Evolutionary conservation across 2,888 invertebrate species (phyloP), one percentile per base, ranked within the genome.

Genomic region (Napeogenes inachia): DNA sequence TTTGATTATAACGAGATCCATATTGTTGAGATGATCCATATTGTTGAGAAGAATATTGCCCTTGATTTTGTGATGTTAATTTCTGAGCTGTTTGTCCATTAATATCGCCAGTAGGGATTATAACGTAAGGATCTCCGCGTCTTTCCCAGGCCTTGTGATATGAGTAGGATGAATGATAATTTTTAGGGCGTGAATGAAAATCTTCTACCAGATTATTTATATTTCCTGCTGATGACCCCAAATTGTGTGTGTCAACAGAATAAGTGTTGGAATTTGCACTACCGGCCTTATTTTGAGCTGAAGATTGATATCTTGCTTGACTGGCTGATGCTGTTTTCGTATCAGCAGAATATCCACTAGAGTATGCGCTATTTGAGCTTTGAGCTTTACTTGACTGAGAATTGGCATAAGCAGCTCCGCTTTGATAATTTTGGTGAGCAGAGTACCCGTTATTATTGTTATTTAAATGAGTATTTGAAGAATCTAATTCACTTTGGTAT

Each of bases 81-180:
- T 74, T 78, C 70, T 83, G 82, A 8, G 82, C 79, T 53, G 74
- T 67, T 72, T 81, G 80, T 56, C 75, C 68, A 38, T 45, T 58
- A 60, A 68, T 67, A 54, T 74, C 77, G 67, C 68, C 73, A 32
- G 71, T 75, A n/a, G 90, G 91, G 68, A 79, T 74, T 46, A 91
- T 91, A 6, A 89, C 75, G 59, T 91, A 91, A 8, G 91, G 91
- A 70, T 89, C 90, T 32, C 91, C 91, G 71, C 87, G 90, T 61
- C 84, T 84, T 71, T 91, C 91, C 91, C 91, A 91, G 33, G 91
- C 82, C 71, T 91, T 91, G 63, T 91, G 89, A 68, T 91, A 91
- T 5, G 91, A 85, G 75, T 89, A 91, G 30, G 90, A 87, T 33
- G 90, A 89, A 13, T 89, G 86, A 70, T 89, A 91, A 73, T 80